Evolutionary conservation across 2,797 vertebrate genomes (phyloP), one percentile per base, ranked within the genome.

Genomic region (Sphenodon punctatus): DNA sequence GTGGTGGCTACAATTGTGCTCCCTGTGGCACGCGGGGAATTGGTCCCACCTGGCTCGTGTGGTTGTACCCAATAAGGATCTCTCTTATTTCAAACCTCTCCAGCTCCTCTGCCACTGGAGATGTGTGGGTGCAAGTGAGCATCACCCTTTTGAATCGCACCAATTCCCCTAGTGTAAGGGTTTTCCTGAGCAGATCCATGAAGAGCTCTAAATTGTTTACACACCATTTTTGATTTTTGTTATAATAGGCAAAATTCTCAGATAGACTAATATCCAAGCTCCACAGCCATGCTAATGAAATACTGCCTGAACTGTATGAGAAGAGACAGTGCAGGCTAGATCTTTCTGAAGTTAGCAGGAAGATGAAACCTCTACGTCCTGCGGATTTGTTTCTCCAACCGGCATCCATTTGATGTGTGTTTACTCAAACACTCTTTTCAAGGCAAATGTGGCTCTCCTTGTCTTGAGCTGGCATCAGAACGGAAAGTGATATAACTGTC

Each of bases 381-480:
- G 7, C 13, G n/a, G 20, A 11, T 39, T 81, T 64, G n/a, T 14
- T 27, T 16, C 56, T 42, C 39, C 45, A 58, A 55, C 19, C 53
- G 78, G 25, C 30, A 13, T 70, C 69, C n/a, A n/a, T n/a, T 34
- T 34, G 25, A 5, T 11, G 20, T 41, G 9, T 15, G 2, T 66
- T 73, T 41, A 9, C 38, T 80, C 55, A 49, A 53, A 27, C 55
- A 43, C 34, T 4, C 34, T 75, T 72, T 46, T 53, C 65, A 75
- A 81, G 67, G 76, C 70, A 67, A 43, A 16, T 20, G 27, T 58
- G 70, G 73, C 25, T 49, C 39, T 43, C 38, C 76, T n/a, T 66
- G 38, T 14, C 2, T 46, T 48, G 45, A 77, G 63, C 12, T 36
- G 3, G 30, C 1, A 2, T 46, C 34, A 55, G 38, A 72, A 86